Evolutionary conservation across 2,797 vertebrate species (phyloP), one percentile per base, ranked within the genome.

Genomic region (Pipistrellus nathusii): DNA sequence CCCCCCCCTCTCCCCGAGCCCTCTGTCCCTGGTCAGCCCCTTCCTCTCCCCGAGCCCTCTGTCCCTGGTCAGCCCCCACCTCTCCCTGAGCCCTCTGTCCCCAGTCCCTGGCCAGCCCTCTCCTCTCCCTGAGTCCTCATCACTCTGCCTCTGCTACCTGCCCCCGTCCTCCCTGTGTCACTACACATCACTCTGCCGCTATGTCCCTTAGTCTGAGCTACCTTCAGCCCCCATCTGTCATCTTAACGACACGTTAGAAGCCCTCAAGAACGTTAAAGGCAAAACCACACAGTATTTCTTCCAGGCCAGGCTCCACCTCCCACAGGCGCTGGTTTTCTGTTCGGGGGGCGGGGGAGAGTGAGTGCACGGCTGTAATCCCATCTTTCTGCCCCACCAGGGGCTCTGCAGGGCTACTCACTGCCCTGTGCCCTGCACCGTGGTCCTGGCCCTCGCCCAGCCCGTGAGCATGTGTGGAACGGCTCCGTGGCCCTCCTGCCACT

Each of bases 261-360:
- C 57, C 21, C 15, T 25, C 30, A 55, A 41, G n/a, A 8, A 18
- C 2, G 6, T 57, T 59, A 38, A 10, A 2, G 12, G 17, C n/a
- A 66, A 68, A 66, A 18, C 4, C 30, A 46, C 18, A 75, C 59
- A 21, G 48, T 25, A 0, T 57, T 18, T 46, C 80, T 8, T 66
- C 20, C 18, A 59, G 66, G 62, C 55, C 2, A 2, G 38, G 21
- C 1, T 25, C 71, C 14, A 21, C 53, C 41, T 78, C 32, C 51
- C 35, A 2, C 2, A 30, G 57, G 44, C 17, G 38, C 32, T 3
- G 7, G 69, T 3, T 17, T 23, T 13, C 12, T 44, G 32, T 17
- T 3, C 13, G 53, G 7, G 4, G 3, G 1, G 62, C 11, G 21
- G 57, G 12, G 25, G 57, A 30, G 25, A 13, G 2, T 0, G 25